phyloP scores from a whole-genome alignment of 1,140 invertebrate species.

The Apis florea region DNA sequence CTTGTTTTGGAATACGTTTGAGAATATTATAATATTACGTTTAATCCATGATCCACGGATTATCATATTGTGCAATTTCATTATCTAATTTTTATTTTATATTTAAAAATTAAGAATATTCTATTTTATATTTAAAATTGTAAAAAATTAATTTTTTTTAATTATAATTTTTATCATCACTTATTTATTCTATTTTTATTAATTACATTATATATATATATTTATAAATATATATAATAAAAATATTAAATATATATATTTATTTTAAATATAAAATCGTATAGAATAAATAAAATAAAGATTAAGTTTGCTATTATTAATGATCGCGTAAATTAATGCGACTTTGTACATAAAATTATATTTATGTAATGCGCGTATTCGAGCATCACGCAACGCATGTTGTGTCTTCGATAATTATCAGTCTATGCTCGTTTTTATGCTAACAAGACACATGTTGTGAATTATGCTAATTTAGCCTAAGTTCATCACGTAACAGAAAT shows the following conservation, averaged over 20 bases:
- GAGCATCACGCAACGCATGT: conserved; percentile 9
- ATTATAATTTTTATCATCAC: no score
- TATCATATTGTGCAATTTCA: neutral
- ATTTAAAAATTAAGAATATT: no score
- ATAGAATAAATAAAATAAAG: neutral
- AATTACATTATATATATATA: no score
- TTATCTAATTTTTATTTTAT: no score
- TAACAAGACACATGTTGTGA: conserved; percentile 3
- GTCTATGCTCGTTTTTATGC: conserved; percentile 21
- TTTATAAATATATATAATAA: no score
- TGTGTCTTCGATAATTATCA: conserved; percentile 21
- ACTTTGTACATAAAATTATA: neutral
- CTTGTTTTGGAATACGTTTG: neutral
- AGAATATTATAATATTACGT: no score
- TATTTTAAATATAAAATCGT: neutral
- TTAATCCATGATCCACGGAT: neutral
- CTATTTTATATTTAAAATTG: no score
- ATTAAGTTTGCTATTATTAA: no score
- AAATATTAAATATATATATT: no score
- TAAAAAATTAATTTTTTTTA: no score
- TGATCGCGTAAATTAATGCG: neutral
- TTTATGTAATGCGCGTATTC: conserved; percentile 24
- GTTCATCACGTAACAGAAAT: neutral
- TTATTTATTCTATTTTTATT: no score
- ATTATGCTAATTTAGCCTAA: conserved; percentile 40